Percentiles rank a stretch among this genome's conserved stretches.
Conservation (phyloP, 1,140 invertebrate species). For the Chionoecetes opilio region DNA sequence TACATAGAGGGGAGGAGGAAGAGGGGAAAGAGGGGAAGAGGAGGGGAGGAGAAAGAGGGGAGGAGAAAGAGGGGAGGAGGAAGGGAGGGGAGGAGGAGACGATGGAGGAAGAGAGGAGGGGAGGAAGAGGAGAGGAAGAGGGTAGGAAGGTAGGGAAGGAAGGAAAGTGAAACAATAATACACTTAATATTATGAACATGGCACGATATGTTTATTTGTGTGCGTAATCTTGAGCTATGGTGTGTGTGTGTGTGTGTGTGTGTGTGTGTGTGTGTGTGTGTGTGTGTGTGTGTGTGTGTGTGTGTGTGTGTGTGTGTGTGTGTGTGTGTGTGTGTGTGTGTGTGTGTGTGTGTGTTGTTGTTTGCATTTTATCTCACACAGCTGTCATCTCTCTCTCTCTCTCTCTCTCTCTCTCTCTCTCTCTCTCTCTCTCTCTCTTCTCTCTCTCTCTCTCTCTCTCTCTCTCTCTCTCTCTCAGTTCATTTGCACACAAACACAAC, state of each 20-base stretch:
- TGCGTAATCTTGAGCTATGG: not conserved
- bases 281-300: not conserved
- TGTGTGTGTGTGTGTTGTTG: no score
- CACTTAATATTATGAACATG: not conserved
- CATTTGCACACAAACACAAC: no score
- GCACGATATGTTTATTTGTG: not conserved
- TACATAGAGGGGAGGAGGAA: not conserved
- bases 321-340: no score
- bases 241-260: not conserved
- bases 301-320: no score
- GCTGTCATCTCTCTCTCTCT: no score
- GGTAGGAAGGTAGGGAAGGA: not conserved
- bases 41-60: not conserved
- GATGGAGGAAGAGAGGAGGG: not conserved
- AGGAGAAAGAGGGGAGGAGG: not conserved
- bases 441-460: no score
- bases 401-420: no score
- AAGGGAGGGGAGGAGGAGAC: not conserved
- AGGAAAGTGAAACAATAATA: not conserved
- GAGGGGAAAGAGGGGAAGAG: not conserved
- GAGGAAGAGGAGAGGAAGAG: not conserved
- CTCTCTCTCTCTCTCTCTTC: no score
- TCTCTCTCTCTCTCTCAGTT: no score
- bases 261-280: constrained; percentile 8
- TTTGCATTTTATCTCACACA: no score